Conservation (phyloP, 1,140 invertebrate species). For the Prorops nasuta region DNA sequence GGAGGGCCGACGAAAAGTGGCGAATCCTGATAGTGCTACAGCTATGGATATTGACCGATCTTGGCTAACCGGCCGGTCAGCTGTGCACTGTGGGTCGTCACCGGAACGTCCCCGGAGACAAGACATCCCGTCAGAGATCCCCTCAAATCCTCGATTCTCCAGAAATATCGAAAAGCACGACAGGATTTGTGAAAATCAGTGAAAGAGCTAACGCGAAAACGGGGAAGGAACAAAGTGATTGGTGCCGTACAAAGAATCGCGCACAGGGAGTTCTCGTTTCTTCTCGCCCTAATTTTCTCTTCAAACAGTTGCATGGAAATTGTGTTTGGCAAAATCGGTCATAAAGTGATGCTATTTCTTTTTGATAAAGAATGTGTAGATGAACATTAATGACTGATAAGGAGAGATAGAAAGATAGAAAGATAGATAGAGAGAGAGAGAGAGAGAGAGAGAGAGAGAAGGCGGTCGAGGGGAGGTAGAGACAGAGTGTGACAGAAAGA, state of each 20-base stretch:
- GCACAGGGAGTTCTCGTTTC: no score
- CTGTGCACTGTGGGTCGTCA: conserved; percentile 41
- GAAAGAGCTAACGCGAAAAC: neutral
- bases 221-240: no score
- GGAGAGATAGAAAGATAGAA: neutral
- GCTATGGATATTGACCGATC: conserved; percentile 54
- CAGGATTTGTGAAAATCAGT: no score
- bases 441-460: conserved; percentile 11
- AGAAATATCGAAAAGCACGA: no score
- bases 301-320: no score
- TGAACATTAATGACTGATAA: conserved; percentile 2
- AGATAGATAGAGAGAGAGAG: neutral
- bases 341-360: no score
- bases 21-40: conserved; percentile 22
- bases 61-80: conserved; percentile 54
- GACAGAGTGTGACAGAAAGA: conserved; percentile 6
- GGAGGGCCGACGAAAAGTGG: conserved; percentile 10
- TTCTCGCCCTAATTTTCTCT: no score
- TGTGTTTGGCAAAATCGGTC: no score
- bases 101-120: conserved; percentile 5
- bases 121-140: no score
- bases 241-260: no score
- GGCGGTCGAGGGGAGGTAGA: neutral
- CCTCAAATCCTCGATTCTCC: no score
- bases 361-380: no score